Conservation (phyloP, 2,113 vertebrate species). For the Holacanthus passer region DNA sequence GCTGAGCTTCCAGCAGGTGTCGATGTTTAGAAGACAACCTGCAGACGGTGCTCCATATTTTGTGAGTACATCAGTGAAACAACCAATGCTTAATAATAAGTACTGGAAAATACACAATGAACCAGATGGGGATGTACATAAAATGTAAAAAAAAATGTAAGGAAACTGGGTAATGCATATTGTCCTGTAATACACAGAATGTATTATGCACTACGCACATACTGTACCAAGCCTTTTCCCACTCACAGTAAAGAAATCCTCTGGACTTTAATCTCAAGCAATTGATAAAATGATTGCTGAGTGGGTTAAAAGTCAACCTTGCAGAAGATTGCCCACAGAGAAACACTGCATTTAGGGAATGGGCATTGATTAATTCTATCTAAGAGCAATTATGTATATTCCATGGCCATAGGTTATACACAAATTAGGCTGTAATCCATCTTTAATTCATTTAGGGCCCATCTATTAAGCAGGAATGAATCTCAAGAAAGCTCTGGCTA, state of each 20-base stretch:
- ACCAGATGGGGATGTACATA: neutral
- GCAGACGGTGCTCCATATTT: neutral
- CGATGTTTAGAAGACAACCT: neutral
- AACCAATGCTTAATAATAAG: neutral
- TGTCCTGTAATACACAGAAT: too few species aligned
- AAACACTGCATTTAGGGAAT: constrained; percentile 32
- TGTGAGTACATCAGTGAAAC: neutral
- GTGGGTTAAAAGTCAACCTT: constrained; percentile 46
- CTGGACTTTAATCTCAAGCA: neutral
- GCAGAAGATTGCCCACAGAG: constrained; percentile 30
- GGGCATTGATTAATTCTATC: constrained; percentile 49
- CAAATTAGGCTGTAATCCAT: constrained; percentile 49
- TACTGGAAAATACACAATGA: neutral
- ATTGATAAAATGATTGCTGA: constrained; percentile 37
- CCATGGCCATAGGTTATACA: constrained; percentile 36
- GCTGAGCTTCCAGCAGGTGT: neutral
- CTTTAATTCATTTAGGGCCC: constrained; percentile 53
- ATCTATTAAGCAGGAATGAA: constrained; percentile 39
- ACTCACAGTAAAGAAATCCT: neutral
- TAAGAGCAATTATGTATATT: constrained; percentile 46
- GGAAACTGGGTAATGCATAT: neutral
- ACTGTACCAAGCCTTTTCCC: neutral
- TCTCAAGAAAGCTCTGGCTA: constrained; percentile 23
- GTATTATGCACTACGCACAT: neutral
- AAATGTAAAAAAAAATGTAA: too few species aligned